Evolutionary conservation across 2,113 vertebrate species (phyloP).

Genomic region (Ochotona curzoniae): DNA sequence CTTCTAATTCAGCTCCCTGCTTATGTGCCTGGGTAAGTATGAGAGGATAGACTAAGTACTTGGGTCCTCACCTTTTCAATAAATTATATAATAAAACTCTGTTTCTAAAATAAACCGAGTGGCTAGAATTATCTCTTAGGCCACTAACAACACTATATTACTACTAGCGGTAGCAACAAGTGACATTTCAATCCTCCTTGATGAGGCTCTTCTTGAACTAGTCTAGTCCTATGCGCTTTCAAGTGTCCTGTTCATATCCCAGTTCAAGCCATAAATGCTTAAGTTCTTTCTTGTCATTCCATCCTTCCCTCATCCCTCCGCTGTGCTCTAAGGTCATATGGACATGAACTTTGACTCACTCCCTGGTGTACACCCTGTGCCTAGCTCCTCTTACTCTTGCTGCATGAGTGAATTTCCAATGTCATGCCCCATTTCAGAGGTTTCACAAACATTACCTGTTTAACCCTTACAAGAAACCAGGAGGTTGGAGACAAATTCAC

Average conservation of each 20-base stretch:
- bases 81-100: too few species aligned
- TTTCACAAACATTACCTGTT: too few species aligned
- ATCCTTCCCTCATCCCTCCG: neutral
- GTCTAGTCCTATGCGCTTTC: neutral
- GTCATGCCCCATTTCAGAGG: neutral
- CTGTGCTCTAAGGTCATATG: neutral
- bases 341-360: neutral
- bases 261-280: neutral
- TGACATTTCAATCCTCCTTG: neutral
- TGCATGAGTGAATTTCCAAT: neutral
- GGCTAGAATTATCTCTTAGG: neutral
- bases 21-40: too few species aligned
- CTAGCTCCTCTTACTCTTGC: neutral
- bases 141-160: neutral
- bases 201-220: neutral
- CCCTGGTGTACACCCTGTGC: neutral
- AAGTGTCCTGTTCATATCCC: neutral
- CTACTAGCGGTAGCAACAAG: too few species aligned
- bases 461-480: neutral
- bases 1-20: too few species aligned
- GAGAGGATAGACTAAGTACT: too few species aligned
- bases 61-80: too few species aligned
- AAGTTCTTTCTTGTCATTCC: neutral
- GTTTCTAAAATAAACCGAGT: neutral
- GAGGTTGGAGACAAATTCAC: neutral